Evolutionary conservation across 1,140 invertebrate genomes (phyloP), one percentile per base, ranked within the genome.

Genomic region (Vanessa atalanta): DNA sequence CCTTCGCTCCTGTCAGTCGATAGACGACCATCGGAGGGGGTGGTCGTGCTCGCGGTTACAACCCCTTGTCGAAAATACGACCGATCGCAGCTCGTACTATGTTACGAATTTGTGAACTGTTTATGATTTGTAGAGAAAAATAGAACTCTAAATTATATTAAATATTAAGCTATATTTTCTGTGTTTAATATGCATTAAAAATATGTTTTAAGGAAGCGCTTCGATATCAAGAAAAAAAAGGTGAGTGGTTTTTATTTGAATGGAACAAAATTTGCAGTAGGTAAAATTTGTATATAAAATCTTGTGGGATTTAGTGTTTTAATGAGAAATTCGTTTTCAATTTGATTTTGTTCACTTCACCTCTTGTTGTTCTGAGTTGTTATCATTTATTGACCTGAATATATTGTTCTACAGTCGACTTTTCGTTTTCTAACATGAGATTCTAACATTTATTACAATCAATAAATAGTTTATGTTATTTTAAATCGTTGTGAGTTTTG

Each of bases 1-100:
- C 65, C 74, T 73, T 75, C 72, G 70, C 68, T 77, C 61, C 73
- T 87, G 83, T 88, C 86, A 90, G 88, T 90, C 88, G 86, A 90
- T 90, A 90, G 83, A 75, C 78, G 63, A 55, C 75, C 76, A 66
- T 72, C 68, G 63, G 15, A 43, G 63, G 73, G 79, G 79, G 43
- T 67, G 78, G 81, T 75, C 80, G 85, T 65, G 73, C 16, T 69
- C 50, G 26, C 57, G 57, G 57, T 61, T 37, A 23, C 57, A 61
- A 37, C 57, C 57, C 57, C 57, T 61, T 61, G 26, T 31, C 57
- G 53, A 61, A 14, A 61, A 37, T 23, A 61, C 57, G 57, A 61
- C 15, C 57, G 57, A 13, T 61, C 57, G 57, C 15, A 26, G 31
- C 57, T 61, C 57, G 57, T 61, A 57, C 20, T 23, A 57, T 20